Base-by-base conservation (phyloP, 2,113 vertebrate genomes). In the Toxotes jaculatrix region DNA sequence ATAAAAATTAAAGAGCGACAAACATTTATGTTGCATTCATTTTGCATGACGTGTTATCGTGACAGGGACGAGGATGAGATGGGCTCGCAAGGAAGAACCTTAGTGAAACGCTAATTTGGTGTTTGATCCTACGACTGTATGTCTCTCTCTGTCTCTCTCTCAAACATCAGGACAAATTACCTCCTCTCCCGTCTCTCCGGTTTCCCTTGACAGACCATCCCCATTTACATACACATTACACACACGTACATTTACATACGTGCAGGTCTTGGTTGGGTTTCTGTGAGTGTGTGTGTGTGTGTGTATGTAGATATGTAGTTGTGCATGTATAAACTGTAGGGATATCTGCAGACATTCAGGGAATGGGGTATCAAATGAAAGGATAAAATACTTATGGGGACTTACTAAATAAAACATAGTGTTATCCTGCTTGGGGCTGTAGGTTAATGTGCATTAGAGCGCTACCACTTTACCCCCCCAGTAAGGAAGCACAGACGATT, bases 1-100 rank as follows among this genome's bases (percentile, higher is more conserved):
- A 90, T 90, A 81, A 90, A 92, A 94, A 92, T 93, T 90, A 93
- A 93, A 94, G 79, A 89, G 83, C 91, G 89, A 92, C 91, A 92
- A 90, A 92, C 89, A 89, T 91, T 94, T 89, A 84, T 86, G 87
- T 63, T 88, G 65, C 65, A 84, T 94, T 86, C 74, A 86, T 90
- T 90, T 92, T 92, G 73, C 84, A 91, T 86, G 81, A 16, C 53
- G 32, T 60, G 72, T 71, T 45, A 77, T 80, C 23, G 55, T 67
- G 70, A 65, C 81, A 59, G 72, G 27, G 61, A 65, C 7, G 4
- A 36, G 42, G 88, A 84, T 61, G 53, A 76, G 82, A 79, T 19
- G 62, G 79, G 70, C 55, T 63, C n/a, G 43, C 57, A 66, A 76
- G 61, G 82, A 85, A 68, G 36, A 80, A 75, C 53, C 75, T 79